A percentile compares a stretch with the other conserved stretches of the same genome.
These are phyloP conservation scores for Artibeus lituratus DNA, from an alignment of 2,797 vertebrate species.

Conservation along the genomic window DNA sequence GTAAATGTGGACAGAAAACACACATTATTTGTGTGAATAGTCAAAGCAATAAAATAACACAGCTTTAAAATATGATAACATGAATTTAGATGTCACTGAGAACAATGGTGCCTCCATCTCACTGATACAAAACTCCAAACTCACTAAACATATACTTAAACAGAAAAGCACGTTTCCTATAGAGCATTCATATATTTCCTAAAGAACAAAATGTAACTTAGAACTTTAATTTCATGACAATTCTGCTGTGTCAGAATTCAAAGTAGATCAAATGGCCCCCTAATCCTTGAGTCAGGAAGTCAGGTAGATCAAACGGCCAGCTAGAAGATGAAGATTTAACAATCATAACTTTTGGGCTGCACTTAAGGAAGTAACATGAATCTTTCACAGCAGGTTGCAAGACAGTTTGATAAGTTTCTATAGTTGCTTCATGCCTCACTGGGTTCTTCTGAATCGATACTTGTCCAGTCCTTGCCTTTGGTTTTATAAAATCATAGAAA, in stretches of 20 bases:
- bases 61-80: neutral
- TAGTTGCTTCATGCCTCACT: neutral
- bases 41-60: neutral
- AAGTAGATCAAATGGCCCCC: neutral
- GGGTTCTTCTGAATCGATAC: conserved; percentile 50
- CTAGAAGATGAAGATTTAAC: conserved; percentile 23
- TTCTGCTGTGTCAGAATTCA: conserved; percentile 5
- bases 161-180: neutral
- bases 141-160: neutral
- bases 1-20: neutral
- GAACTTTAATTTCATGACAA: neutral
- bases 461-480: conserved; percentile 27
- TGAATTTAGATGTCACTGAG: neutral
- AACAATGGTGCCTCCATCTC: neutral
- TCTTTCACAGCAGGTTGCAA: conserved; percentile 41
- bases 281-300: neutral
- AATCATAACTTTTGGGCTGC: neutral
- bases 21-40: neutral
- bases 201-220: neutral
- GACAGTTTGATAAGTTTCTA: conserved; percentile 37
- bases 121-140: neutral
- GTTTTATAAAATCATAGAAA: conserved; percentile 48
- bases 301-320: neutral
- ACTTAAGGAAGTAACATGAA: conserved; percentile 35
- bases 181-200: neutral